Conservation (phyloP, 2,113 vertebrate genomes). For the Centrocercus urophasianus region DNA sequence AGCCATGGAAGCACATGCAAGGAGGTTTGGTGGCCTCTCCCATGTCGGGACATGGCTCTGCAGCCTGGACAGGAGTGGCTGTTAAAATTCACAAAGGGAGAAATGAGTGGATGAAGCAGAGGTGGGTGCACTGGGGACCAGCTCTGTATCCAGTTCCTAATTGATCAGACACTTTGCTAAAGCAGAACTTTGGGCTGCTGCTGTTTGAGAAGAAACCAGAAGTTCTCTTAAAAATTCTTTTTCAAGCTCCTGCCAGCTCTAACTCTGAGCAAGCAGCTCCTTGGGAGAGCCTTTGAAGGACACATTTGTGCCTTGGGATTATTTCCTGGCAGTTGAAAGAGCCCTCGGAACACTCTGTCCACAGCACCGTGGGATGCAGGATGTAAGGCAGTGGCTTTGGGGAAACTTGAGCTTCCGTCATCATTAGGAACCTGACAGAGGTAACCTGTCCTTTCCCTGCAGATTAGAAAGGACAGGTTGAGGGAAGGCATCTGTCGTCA, state of each 20-base stretch:
- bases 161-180: neutral
- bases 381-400: neutral
- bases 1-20: neutral
- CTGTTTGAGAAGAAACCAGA: neutral
- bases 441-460: neutral
- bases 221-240: neutral
- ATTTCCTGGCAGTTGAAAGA: neutral
- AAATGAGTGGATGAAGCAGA: neutral
- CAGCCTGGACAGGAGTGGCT: neutral
- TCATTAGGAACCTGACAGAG: neutral
- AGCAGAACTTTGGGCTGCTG: neutral
- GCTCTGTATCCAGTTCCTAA: neutral
- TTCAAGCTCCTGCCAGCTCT: neutral
- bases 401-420: neutral
- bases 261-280: neutral
- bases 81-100: neutral
- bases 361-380: neutral
- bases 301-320: neutral
- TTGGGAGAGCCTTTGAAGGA: neutral
- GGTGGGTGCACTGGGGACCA: neutral
- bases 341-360: neutral
- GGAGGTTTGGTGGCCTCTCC: rapidly evolving
- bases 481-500: neutral
- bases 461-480: neutral
- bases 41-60: rapidly evolving